These are phyloP conservation scores for Spodoptera exigua DNA, from an alignment of 2,888 invertebrate genomes.

Conservation along the genomic window DNA sequence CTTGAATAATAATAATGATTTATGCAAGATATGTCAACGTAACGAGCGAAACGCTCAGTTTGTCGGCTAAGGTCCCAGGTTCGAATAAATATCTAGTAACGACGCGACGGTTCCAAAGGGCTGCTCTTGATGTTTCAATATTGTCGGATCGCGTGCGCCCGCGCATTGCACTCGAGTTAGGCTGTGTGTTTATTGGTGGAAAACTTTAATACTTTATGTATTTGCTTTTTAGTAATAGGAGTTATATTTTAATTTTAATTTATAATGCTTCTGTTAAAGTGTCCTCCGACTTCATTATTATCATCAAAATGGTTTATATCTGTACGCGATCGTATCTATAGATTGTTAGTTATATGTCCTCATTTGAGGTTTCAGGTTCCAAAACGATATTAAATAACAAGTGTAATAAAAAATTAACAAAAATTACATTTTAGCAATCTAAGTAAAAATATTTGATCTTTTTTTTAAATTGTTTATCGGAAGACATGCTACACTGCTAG, in stretches of 20 bases:
- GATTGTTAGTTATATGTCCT: too few relatives aligned
- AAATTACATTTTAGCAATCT: too few relatives aligned
- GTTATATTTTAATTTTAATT: background rate
- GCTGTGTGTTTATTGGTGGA: slow-evolving; percentile 22
- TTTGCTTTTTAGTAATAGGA: background rate
- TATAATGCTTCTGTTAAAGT: background rate
- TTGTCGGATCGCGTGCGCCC: slow-evolving; percentile 74
- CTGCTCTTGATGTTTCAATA: slow-evolving; percentile 68
- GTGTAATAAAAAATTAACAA: too few relatives aligned
- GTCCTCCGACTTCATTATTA: too few relatives aligned
- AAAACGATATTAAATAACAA: too few relatives aligned
- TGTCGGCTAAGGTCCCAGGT: slow-evolving; percentile 1
- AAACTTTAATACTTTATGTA: background rate
- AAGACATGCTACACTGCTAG: too few relatives aligned
- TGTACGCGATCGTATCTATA: too few relatives aligned
- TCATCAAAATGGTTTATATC: too few relatives aligned
- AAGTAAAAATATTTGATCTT: too few relatives aligned
- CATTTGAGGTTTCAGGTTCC: too few relatives aligned
- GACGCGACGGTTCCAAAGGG: slow-evolving; percentile 67
- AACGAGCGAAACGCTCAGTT: slow-evolving; percentile 17
- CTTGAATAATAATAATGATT: slow-evolving; percentile 20
- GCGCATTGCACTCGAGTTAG: slow-evolving; percentile 59
- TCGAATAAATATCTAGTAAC: slow-evolving; percentile 57
- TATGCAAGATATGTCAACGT: slow-evolving; percentile 32
- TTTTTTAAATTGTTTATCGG: too few relatives aligned